These are phyloP conservation scores for Amyelois transitella DNA, from an alignment of 1,140 invertebrate species.

Conservation along the genomic window DNA sequence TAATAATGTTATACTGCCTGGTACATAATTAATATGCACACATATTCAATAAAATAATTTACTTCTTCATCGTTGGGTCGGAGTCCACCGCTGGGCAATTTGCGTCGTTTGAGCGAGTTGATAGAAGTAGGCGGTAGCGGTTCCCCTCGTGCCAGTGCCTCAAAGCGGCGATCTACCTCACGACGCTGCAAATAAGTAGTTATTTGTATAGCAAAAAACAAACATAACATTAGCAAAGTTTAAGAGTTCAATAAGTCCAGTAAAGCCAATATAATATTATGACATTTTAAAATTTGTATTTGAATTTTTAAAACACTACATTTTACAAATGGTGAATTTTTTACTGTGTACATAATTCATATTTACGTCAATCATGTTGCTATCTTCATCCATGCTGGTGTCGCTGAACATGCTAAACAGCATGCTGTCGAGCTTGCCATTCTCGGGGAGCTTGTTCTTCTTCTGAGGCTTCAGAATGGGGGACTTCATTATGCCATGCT, in stretches of 20 bases:
- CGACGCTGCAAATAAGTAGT: constrained; percentile 15
- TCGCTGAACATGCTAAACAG: constrained; percentile 44
- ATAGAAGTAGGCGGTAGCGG: constrained; percentile 15
- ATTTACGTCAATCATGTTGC: constrained; percentile 13
- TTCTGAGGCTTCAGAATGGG: neutral
- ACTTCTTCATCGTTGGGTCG: neutral
- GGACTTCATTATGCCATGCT: neutral
- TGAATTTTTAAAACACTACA: too few species aligned
- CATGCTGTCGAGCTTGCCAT: constrained; percentile 17
- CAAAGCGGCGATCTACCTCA: constrained; percentile 36
- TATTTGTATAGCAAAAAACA: neutral
- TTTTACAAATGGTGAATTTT: too few species aligned
- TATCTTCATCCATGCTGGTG: constrained; percentile 14
- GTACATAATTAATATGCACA: too few species aligned
- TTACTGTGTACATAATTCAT: too few species aligned
- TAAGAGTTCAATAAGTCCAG: too few species aligned
- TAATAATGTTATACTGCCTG: too few species aligned
- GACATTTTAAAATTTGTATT: too few species aligned
- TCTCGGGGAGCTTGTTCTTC: neutral
- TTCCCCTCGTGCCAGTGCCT: constrained; percentile 24
- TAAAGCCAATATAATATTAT: too few species aligned
- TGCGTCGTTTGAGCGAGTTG: constrained; percentile 17
- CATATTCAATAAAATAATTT: too few species aligned
- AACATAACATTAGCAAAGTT: neutral
- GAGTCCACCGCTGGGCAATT: neutral